Base-by-base conservation (phyloP, 2,888 invertebrate genomes). In the Hymenopus coronatus region DNA sequence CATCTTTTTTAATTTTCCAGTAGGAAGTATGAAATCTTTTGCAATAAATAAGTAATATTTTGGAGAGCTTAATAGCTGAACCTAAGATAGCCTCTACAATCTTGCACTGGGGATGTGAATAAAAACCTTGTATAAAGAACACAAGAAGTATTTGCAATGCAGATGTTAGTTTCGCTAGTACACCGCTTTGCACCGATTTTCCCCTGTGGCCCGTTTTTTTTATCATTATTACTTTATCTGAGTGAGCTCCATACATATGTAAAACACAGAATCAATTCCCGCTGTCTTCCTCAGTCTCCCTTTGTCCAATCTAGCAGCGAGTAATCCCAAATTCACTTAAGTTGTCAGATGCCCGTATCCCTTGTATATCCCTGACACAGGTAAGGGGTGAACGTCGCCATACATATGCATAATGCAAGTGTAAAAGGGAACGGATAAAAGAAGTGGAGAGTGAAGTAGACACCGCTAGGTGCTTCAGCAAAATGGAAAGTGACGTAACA, bases 281-380 rank as follows among this genome's bases (percentile, higher is more conserved):
- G 54, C 54, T 14, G 54, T 70, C 54, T 70, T 70, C 54, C 54
- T 70, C 54, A 70, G 84, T 28, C 27, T 81, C 81, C 86, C 81
- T 86, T 86, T 86, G 86, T 86, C 81, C 86, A 86, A 85, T 85
- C 85, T 85, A 54, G 85, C 28, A 15, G 14, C n/a, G 81, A 70
- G 86, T 86, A 86, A 86, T 86, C 86, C 86, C 86, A 70, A 81
- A 86, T 86, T 86, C 86, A 86, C 86, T 86, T 86, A 86, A 86
- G 86, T 81, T 86, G 86, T 86, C 86, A 86, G 70, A 86, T 86
- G 86, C 20, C 54, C 54, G 20, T 70, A 70, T 15, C 54, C 54
- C 54, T 70, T 70, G 54, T 70, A 70, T 70, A 70, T 70, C 54
- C 54, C 54, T 70, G 54, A 20, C 54, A 25, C 54, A 70, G 54